These are phyloP conservation scores for Procambarus clarkii DNA, from an alignment of 1,140 invertebrate genomes.

Conservation along the genomic window DNA sequence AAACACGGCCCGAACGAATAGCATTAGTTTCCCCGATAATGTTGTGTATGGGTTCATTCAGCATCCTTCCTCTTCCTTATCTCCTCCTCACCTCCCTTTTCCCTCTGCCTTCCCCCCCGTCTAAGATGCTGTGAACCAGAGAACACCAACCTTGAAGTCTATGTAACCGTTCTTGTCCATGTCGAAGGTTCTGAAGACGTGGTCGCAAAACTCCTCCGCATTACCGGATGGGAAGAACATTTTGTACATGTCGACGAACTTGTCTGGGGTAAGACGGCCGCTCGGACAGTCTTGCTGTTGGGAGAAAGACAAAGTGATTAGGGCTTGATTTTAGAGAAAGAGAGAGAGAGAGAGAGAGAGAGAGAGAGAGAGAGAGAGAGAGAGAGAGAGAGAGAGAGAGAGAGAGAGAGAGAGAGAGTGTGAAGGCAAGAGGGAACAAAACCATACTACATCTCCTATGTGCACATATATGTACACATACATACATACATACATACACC, in stretches of 20 bases:
- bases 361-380: not conserved
- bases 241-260: conserved; percentile 99
- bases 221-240: conserved; percentile 99
- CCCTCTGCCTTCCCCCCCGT: no score
- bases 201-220: conserved; percentile 98
- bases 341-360: not conserved
- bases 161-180: conserved; percentile 99
- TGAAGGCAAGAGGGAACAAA: no score
- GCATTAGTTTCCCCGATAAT: no score
- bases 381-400: not conserved
- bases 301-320: conserved; percentile 55
- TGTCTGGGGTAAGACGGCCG: conserved; percentile 95
- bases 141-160: conserved; percentile 89
- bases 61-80: no score
- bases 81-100: no score
- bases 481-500: no score
- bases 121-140: no score
- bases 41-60: no score
- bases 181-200: conserved; percentile 99
- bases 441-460: no score
- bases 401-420: not conserved
- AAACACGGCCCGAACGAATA: no score
- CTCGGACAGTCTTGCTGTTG: conserved; percentile 99
- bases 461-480: no score
- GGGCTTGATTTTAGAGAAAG: not conserved